Conservation (phyloP, 2,113 vertebrate species). For the Antigone vipio region DNA sequence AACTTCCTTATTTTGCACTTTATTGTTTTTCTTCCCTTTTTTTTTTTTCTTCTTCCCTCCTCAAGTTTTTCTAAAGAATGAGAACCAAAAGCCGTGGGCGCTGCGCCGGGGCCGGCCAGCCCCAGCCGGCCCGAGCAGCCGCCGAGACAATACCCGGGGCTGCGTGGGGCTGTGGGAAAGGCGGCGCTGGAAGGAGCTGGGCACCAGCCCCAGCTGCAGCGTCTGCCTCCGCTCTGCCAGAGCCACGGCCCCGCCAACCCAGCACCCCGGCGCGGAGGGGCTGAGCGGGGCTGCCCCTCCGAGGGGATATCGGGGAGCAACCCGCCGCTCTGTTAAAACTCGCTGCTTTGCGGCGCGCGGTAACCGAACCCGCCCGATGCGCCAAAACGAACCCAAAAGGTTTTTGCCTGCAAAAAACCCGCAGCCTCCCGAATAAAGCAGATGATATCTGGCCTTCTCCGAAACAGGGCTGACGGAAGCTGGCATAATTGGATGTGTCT, state of each 20-base stretch:
- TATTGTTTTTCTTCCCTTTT: neutral
- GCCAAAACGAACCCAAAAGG: accelerated
- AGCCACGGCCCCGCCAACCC: neutral
- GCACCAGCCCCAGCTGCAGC: neutral
- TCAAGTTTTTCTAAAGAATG: neutral
- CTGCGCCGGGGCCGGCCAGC: neutral
- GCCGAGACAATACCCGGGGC: neutral
- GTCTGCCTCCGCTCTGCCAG: neutral
- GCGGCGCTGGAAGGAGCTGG: neutral
- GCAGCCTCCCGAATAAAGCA: accelerated
- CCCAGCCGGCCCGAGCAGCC: neutral
- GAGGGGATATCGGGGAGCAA: too few relatives aligned
- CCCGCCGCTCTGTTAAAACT: neutral
- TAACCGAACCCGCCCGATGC: neutral
- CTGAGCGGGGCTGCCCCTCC: too few relatives aligned
- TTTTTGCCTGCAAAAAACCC: neutral
- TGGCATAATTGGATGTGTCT: neutral
- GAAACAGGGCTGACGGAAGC: neutral
- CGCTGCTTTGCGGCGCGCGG: too few relatives aligned
- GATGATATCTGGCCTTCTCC: neutral
- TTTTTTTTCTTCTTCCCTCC: too few relatives aligned
- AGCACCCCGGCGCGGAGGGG: neutral
- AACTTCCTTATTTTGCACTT: neutral
- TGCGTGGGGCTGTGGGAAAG: neutral
- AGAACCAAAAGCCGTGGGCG: neutral